Conservation (phyloP, 1,140 invertebrate species). For the Meloidogyne floridensis region DNA sequence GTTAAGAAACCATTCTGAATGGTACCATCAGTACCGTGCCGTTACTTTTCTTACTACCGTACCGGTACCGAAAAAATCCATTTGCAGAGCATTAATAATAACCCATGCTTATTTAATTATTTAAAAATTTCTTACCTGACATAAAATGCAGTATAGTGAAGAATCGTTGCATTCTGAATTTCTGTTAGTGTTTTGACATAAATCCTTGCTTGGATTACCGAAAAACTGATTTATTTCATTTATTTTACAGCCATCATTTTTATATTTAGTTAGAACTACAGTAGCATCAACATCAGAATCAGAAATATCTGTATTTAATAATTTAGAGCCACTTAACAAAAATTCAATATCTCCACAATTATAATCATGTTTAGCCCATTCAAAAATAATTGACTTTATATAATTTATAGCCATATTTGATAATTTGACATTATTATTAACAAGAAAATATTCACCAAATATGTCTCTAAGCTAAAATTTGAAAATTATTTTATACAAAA, state of each 20-base stretch:
- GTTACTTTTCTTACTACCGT: too few species aligned
- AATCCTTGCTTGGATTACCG: neutral
- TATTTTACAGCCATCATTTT: neutral
- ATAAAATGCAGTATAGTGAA: neutral
- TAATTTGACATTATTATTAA: neutral
- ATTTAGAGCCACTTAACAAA: neutral
- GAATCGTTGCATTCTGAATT: neutral
- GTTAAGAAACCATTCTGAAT: too few species aligned
- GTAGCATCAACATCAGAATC: constrained; percentile 3
- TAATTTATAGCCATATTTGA: neutral
- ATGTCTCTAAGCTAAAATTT: neutral
- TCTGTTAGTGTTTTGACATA: neutral
- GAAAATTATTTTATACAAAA: neutral
- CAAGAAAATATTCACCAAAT: neutral
- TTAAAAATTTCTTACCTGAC: neutral
- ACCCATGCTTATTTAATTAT: neutral
- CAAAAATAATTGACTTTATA: neutral
- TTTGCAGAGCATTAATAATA: too few species aligned
- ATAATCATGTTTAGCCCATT: neutral
- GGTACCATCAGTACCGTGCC: too few species aligned
- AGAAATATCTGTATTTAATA: constrained; percentile 1
- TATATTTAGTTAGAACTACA: neutral
- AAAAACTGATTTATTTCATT: neutral
- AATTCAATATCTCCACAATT: neutral
- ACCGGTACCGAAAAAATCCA: too few species aligned